Percentiles rank a stretch among this genome's conserved stretches.
Evolutionary conservation across 2,113 vertebrate genomes (phyloP).

Genomic region (Mirounga angustirostris): DNA sequence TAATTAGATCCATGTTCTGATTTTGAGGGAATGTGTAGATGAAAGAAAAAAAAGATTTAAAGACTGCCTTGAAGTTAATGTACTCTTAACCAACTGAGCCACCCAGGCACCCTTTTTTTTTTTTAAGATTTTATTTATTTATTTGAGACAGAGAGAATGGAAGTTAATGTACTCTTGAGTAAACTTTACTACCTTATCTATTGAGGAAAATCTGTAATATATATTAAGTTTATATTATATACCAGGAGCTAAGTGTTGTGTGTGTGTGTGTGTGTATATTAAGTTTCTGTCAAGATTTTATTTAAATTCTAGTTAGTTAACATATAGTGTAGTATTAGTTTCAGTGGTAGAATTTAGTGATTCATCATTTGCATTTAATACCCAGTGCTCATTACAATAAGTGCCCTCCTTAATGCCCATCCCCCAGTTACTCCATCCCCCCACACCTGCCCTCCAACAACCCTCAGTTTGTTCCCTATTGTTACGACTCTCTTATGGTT

Average conservation of each 20-base stretch:
- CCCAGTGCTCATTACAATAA: neutral
- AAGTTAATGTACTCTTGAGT: neutral
- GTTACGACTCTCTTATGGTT: neutral
- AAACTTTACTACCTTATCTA: constrained; percentile 4
- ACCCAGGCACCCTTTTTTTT: too few relatives aligned
- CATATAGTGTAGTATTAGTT: neutral
- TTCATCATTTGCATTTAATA: neutral
- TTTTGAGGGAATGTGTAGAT: neutral
- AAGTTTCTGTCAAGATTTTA: neutral
- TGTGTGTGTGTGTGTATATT: neutral
- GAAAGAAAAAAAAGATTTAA: neutral
- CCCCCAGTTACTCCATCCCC: neutral
- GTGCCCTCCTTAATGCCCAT: neutral
- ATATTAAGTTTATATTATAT: constrained; percentile 36
- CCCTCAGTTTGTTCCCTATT: neutral
- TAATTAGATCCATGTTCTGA: neutral
- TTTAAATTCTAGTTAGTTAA: neutral
- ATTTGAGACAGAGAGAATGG: too few relatives aligned
- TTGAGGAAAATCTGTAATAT: neutral
- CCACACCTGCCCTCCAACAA: neutral
- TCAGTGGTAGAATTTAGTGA: neutral
- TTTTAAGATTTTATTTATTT: too few relatives aligned
- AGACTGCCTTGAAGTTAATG: neutral
- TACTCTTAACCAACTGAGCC: neutral
- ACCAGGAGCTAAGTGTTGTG: neutral